Evolutionary conservation across 2,113 vertebrate genomes (phyloP).

Genomic region (Apeltes quadracus): DNA sequence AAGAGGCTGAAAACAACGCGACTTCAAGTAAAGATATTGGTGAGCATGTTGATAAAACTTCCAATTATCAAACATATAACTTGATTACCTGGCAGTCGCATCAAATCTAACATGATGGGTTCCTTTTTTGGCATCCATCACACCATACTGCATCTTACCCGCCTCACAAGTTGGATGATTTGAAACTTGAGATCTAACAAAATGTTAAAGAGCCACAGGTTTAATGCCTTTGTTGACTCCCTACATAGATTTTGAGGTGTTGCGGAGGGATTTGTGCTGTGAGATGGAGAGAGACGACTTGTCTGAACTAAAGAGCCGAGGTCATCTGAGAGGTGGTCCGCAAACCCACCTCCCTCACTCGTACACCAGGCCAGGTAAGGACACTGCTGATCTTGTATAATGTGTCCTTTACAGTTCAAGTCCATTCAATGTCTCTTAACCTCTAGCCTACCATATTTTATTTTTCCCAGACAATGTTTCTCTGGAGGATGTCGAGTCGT

Average conservation of each 20-base stretch:
- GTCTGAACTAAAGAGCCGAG: slow-evolving; percentile 54
- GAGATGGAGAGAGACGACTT: slow-evolving; percentile 44
- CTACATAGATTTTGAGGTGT: slow-evolving; percentile 76
- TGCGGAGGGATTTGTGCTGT: slow-evolving; percentile 76
- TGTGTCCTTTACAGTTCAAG: neutral
- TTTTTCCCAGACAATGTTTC: slow-evolving; percentile 74
- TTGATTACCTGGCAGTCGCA: neutral
- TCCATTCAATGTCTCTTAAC: no score
- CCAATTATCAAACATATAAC: neutral
- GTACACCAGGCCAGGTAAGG: slow-evolving; percentile 66
- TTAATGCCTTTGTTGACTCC: slow-evolving; percentile 7
- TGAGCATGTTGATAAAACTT: slow-evolving; percentile 27
- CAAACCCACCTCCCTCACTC: slow-evolving; percentile 43
- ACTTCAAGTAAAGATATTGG: slow-evolving; percentile 37
- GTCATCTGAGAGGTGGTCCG: slow-evolving; percentile 27
- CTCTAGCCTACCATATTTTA: neutral
- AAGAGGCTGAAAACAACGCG: slow-evolving; percentile 70
- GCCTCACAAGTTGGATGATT: neutral
- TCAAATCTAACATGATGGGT: neutral
- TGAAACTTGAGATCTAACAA: neutral
- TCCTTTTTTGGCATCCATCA: neutral
- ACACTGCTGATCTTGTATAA: neutral
- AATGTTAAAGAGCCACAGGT: neutral
- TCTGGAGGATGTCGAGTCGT: slow-evolving; percentile 73
- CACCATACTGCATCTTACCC: neutral